Percentiles rank a stretch among this genome's conserved stretches.
These are phyloP conservation scores for Caradrina clavipalpis DNA, from an alignment of 2,888 invertebrate genomes.

Conservation along the genomic window DNA sequence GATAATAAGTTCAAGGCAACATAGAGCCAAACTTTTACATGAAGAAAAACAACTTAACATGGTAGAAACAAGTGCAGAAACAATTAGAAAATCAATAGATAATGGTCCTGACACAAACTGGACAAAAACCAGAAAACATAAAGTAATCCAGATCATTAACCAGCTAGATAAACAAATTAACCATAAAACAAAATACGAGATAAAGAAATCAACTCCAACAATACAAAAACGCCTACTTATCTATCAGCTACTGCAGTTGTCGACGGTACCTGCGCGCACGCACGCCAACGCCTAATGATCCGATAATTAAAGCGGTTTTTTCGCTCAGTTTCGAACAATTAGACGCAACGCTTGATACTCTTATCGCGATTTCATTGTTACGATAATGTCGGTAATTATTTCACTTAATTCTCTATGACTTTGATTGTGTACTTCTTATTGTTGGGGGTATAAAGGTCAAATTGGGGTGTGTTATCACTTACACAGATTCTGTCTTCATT, in stretches of 20 bases:
- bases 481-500: neutral
- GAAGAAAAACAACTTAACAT: too few species aligned
- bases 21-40: too few species aligned
- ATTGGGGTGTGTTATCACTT: neutral
- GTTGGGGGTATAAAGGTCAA: constrained; percentile 24
- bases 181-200: constrained; percentile 15
- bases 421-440: constrained; percentile 31
- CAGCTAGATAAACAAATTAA: constrained; percentile 36
- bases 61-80: too few species aligned
- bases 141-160: constrained; percentile 24
- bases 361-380: constrained; percentile 73
- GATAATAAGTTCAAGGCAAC: too few species aligned
- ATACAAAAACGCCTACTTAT: constrained; percentile 16
- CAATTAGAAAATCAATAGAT: neutral
- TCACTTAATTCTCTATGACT: constrained; percentile 41
- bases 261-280: constrained; percentile 69
- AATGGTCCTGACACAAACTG: neutral
- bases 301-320: constrained; percentile 81
- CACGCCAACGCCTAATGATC: constrained; percentile 82
- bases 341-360: constrained; percentile 71
- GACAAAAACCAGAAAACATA: neutral
- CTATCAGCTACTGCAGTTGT: constrained; percentile 57
- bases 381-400: constrained; percentile 65
- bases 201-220: constrained; percentile 13
- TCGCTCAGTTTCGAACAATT: constrained; percentile 79